Percentiles rank a stretch among this genome's conserved stretches.
These are phyloP conservation scores for Mesoligia furuncula DNA, from an alignment of 2,888 invertebrate genomes.

Conservation along the genomic window DNA sequence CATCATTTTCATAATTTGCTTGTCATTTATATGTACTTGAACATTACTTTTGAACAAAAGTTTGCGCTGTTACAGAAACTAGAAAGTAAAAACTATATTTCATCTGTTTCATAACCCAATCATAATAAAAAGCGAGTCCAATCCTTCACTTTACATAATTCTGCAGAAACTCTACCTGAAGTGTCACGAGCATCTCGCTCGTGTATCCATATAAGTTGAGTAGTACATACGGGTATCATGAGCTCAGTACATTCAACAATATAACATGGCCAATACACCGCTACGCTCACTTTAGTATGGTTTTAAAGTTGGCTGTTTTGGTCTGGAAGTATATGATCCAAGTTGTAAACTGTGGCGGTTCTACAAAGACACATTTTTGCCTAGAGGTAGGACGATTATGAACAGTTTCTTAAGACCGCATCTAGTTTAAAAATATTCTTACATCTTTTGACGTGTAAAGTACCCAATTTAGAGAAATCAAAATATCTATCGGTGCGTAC, in stretches of 20 bases:
- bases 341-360: constrained; percentile 32
- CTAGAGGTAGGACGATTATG: no score
- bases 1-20: constrained; percentile 25
- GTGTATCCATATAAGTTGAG: constrained; percentile 16
- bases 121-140: constrained; percentile 9
- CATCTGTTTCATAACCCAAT: neutral
- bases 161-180: constrained; percentile 16
- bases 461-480: neutral
- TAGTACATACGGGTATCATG: constrained; percentile 34
- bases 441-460: neutral
- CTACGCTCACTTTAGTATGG: constrained; percentile 68
- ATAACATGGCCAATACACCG: constrained; percentile 72
- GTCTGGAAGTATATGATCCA: constrained; percentile 50
- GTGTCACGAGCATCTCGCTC: constrained; percentile 8
- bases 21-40: neutral
- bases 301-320: constrained; percentile 71
- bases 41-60: constrained; percentile 14
- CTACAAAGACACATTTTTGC: neutral
- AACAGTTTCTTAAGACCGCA: neutral
- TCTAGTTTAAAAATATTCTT: neutral
- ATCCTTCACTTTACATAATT: constrained; percentile 12
- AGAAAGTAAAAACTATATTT: neutral
- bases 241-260: constrained; percentile 68
- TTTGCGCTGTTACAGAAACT: neutral
- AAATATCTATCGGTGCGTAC: neutral